These are phyloP conservation scores for Theristus sp. DNA, from an alignment of 2,888 invertebrate genomes.

Conservation along the genomic window DNA sequence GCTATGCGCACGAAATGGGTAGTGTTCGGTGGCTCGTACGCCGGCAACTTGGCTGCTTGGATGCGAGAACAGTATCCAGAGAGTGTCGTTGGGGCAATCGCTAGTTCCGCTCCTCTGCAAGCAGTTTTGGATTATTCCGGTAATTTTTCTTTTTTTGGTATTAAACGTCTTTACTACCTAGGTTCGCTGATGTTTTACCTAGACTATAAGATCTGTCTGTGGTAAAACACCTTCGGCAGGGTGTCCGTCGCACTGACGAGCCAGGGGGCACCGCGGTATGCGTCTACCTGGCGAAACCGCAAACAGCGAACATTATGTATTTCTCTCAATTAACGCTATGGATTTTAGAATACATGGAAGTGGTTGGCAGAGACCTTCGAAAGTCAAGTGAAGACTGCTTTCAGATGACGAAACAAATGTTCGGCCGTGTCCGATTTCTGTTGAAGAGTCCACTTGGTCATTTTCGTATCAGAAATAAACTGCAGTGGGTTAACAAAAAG, in stretches of 20 bases:
- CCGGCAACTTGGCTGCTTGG: background rate
- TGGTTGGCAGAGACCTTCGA: background rate
- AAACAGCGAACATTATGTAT: too few relatives aligned
- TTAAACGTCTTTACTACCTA: too few relatives aligned
- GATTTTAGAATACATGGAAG: background rate
- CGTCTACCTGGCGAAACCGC: too few relatives aligned
- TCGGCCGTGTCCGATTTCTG: background rate
- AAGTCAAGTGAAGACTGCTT: background rate
- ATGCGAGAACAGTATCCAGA: background rate
- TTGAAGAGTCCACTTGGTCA: background rate
- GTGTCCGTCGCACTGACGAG: too few relatives aligned
- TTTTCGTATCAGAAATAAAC: background rate
- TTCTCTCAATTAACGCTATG: too few relatives aligned
- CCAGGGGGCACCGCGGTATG: too few relatives aligned
- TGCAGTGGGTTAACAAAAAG: too few relatives aligned
- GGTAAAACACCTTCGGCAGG: too few relatives aligned
- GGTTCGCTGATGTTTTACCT: too few relatives aligned
- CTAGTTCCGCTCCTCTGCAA: background rate
- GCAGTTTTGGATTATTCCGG: background rate
- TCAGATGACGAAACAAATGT: background rate
- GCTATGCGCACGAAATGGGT: background rate
- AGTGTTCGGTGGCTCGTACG: background rate
- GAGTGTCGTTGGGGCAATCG: background rate
- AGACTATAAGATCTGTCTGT: too few relatives aligned
- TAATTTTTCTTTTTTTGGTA: background rate